Evolutionary conservation across 2,797 vertebrate genomes (phyloP).

Genomic region (Typhlichthys eigenmanni): DNA sequence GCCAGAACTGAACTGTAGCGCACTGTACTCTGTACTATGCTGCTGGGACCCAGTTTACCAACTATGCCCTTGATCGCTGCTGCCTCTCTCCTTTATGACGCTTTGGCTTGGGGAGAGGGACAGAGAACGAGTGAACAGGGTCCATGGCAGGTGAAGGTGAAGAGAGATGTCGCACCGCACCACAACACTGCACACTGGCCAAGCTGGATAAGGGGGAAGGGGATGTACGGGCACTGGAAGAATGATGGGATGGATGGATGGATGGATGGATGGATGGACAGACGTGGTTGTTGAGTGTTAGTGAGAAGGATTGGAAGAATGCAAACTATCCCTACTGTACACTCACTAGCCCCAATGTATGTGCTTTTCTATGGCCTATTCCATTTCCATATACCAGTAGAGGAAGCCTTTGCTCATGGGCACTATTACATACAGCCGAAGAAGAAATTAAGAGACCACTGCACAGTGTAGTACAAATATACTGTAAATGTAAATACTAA

Average conservation of each 20-base stretch:
- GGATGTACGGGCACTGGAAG: neutral
- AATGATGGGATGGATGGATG: neutral
- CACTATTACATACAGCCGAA: neutral
- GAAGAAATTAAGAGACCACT: too few species aligned
- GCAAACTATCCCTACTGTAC: conserved; percentile 6
- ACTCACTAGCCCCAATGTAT: too few species aligned
- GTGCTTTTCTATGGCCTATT: conserved; percentile 2
- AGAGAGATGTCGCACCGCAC: conserved; percentile 67
- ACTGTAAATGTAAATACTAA: too few species aligned
- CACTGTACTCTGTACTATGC: conserved; percentile 46
- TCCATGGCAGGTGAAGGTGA: conserved; percentile 37
- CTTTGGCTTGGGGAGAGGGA: neutral
- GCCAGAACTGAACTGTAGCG: conserved; percentile 57
- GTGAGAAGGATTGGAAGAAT: conserved; percentile 8
- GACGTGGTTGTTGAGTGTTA: neutral
- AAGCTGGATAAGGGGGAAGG: conserved; percentile 44
- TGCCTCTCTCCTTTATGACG: conserved; percentile 25
- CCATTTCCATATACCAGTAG: neutral
- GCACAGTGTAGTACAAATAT: too few species aligned
- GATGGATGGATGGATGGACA: conserved; percentile 31
- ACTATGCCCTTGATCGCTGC: conserved; percentile 56
- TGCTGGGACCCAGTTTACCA: conserved; percentile 77
- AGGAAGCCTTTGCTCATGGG: neutral
- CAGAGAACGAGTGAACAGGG: conserved; percentile 16
- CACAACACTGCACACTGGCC: conserved; percentile 73